Conservation (phyloP, 2,888 invertebrate species). For the Siphlonurus alternatus region DNA sequence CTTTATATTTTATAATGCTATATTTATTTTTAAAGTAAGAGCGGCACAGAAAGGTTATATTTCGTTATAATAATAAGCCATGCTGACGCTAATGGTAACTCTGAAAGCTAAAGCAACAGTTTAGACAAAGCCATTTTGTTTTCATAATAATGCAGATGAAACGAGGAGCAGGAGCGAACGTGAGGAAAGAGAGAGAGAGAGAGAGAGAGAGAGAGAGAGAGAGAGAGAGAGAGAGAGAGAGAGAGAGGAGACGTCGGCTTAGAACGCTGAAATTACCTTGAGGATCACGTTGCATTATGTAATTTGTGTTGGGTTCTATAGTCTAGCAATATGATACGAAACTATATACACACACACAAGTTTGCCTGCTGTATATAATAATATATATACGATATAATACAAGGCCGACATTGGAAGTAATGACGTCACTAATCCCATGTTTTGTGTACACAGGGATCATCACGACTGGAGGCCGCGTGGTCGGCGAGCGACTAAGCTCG, state of each 20-base stretch:
- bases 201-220: background rate
- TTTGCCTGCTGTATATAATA: too few species aligned
- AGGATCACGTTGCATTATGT: background rate
- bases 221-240: background rate
- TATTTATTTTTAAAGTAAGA: too few species aligned
- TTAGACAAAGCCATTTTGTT: background rate
- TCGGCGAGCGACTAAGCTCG: slow-evolving; percentile 35
- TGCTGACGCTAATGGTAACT: background rate
- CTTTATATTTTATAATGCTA: too few species aligned
- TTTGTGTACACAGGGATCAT: slow-evolving; percentile 23
- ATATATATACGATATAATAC: background rate
- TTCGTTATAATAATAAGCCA: too few species aligned
- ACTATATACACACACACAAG: too few species aligned
- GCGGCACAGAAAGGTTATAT: too few species aligned
- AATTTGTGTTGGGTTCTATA: background rate
- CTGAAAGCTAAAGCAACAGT: background rate
- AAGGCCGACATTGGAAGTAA: too few species aligned
- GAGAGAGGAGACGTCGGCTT: background rate
- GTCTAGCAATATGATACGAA: background rate
- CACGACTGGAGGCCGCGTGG: slow-evolving; percentile 26
- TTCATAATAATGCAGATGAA: background rate
- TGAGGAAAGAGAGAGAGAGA: background rate
- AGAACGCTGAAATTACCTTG: background rate
- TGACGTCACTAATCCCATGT: too few species aligned
- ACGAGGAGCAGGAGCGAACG: background rate